Evolutionary conservation across 2,113 vertebrate genomes (phyloP).

Genomic region (Struthidea cinerea): DNA sequence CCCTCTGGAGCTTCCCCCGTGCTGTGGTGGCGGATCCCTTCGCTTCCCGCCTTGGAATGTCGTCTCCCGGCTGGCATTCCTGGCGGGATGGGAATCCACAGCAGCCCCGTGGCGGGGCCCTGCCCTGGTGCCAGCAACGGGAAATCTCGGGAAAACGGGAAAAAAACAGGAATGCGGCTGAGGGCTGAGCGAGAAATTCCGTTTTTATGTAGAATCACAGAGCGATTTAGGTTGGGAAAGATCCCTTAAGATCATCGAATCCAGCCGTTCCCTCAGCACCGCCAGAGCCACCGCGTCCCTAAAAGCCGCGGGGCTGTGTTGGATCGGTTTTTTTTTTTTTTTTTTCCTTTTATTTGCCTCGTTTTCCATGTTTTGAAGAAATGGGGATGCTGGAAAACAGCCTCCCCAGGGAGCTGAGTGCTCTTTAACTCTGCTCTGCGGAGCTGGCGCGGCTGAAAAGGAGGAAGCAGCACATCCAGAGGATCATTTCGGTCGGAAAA

Average conservation of each 20-base stretch:
- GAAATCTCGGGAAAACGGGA: not conserved
- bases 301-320: accelerated
- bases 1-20: accelerated
- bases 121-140: accelerated
- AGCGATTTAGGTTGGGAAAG: not conserved
- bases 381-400: not conserved
- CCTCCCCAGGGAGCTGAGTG: not conserved
- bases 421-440: accelerated
- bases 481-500: not conserved
- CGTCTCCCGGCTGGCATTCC: not conserved
- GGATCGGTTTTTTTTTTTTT: accelerated
- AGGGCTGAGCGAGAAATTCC: not conserved
- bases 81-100: accelerated
- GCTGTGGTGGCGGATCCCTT: not conserved
- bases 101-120: too few species aligned
- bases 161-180: not conserved
- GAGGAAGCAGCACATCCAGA: not conserved
- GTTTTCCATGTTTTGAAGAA: accelerated
- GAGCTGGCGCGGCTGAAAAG: not conserved
- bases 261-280: not conserved
- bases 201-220: not conserved
- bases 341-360: not conserved
- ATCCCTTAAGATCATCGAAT: accelerated
- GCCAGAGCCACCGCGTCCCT: not conserved
- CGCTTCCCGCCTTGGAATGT: not conserved